Base-by-base conservation (phyloP, 2,113 vertebrate genomes). In the Oryzias javanicus region DNA sequence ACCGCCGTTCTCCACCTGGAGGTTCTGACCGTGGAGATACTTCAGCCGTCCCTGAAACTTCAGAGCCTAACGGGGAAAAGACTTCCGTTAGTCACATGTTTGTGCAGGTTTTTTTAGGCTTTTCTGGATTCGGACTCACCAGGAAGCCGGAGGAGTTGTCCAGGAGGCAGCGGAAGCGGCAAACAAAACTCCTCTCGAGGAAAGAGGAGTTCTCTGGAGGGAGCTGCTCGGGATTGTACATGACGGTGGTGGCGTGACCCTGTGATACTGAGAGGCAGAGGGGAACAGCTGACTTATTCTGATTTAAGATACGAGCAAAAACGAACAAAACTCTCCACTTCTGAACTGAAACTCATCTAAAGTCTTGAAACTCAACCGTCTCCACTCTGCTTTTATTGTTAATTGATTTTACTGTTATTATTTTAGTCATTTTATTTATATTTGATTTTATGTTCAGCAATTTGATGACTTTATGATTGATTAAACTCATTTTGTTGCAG, bases 111-210 rank as follows among this genome's bases (percentile, higher is more conserved):
- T 20, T 16, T 6, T 18, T 10, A 1, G 20, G 1, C 1, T 55
- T 18, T 12, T 20, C 14, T 6, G n/a, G 42, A 61, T 4, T 15
- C 3, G 2, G 22, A 44, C 60, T 2, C 13, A 62, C 93, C 85
- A 92, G 83, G 57, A 94, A 94, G 29, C 92, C 92, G 0, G 93
- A 93, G 19, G 92, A 94, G 55, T 91, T 93, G 82, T 93, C 93
- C 76, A 94, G 85, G 16, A 94, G 91, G 78, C 94, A 94, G 60
- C 91, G 89, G 66, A 94, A 93, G 18, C 88, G 87, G 61, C 92
- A 94, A 24, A 91, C 76, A 1, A 94, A 94, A 69, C 68, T 91
- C 55, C 92, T 86, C 76, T 94, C 93, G 72, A 93, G 89, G 74
- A 92, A 93, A 61, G 90, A 90, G 0, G 92, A 92, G 84, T 93